Evolutionary conservation across 2,113 vertebrate species (phyloP).

Genomic region (Alaudala cheleensis): DNA sequence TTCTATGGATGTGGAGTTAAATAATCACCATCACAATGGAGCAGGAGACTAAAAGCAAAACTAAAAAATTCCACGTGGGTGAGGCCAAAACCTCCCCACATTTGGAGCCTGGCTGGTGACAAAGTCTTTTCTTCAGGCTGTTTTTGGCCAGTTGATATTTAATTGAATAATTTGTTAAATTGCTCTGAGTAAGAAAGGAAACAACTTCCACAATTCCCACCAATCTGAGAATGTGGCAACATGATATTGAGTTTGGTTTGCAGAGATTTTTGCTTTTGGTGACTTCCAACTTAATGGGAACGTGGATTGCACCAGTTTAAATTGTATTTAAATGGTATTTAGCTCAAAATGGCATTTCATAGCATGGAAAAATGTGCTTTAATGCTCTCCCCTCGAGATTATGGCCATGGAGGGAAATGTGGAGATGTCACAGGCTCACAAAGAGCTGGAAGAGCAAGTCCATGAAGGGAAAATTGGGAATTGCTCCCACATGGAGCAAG

Average conservation of each 20-base stretch:
- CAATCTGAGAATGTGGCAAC: background rate
- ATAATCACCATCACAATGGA: background rate
- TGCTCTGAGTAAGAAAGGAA: background rate
- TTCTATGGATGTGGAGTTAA: background rate
- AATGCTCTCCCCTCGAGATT: accelerated
- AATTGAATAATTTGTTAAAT: background rate
- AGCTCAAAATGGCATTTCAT: accelerated
- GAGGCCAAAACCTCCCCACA: background rate
- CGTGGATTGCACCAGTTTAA: accelerated
- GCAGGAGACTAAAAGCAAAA: background rate
- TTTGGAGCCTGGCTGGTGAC: background rate
- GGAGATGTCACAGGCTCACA: background rate
- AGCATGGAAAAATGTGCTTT: background rate
- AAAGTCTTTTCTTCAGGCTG: background rate
- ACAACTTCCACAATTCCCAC: background rate
- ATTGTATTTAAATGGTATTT: background rate
- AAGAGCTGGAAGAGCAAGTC: accelerated
- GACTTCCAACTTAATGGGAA: background rate
- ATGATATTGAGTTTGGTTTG: background rate
- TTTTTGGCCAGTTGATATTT: background rate
- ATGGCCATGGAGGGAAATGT: accelerated
- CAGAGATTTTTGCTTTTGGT: background rate
- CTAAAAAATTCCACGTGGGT: too few species aligned
- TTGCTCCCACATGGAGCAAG: accelerated
- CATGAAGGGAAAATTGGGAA: accelerated